A percentile compares a stretch with the other conserved stretches of the same genome.
Conservation (phyloP, 2,113 vertebrate species). For the Pycnonotus jocosus region DNA sequence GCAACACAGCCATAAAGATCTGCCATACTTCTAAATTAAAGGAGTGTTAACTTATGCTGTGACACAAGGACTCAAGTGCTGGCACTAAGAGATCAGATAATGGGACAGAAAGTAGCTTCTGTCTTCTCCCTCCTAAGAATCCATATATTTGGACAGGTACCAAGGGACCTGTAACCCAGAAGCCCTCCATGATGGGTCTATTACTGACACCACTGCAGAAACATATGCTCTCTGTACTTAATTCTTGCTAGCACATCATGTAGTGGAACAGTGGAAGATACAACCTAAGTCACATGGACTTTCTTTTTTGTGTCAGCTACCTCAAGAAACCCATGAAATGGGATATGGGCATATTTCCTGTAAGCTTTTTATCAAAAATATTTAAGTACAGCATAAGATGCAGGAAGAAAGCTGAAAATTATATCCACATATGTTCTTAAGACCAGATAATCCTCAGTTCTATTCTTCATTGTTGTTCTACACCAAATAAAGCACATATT, state of each 20-base stretch:
- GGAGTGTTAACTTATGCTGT: background rate
- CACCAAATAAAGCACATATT: background rate
- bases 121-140: background rate
- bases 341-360: background rate
- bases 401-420: background rate
- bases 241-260: background rate
- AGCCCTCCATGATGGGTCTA: rapidly evolving
- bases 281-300: background rate
- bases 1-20: background rate
- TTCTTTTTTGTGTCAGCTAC: background rate
- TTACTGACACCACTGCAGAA: background rate
- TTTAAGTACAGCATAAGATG: background rate
- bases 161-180: background rate
- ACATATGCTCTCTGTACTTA: background rate
- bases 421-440: background rate
- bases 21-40: background rate
- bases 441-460: background rate
- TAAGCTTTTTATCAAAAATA: background rate
- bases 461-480: background rate
- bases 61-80: background rate
- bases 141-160: background rate
- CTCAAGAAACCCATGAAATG: background rate
- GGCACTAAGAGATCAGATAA: background rate
- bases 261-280: background rate
- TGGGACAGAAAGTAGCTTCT: background rate